Evolutionary conservation across 2,113 vertebrate genomes (phyloP).

Genomic region (Actinemys pallida): DNA sequence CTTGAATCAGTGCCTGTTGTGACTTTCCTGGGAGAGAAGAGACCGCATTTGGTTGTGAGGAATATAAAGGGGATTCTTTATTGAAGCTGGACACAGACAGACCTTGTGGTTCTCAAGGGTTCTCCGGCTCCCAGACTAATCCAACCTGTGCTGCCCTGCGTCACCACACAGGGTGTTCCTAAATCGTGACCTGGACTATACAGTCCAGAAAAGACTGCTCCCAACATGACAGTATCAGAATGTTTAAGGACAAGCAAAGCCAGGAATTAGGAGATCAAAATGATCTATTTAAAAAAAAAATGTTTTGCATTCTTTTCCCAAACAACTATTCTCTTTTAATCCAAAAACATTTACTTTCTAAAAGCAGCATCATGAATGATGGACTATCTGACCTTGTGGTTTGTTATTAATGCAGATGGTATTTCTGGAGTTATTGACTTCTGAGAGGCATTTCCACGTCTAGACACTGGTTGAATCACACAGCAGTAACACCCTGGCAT

Average conservation of each 20-base stretch:
- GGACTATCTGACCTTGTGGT: constrained; percentile 4
- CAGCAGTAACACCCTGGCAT: constrained; percentile 53
- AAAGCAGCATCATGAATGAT: neutral
- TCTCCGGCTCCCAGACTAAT: neutral
- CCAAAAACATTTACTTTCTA: neutral
- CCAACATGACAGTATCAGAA: neutral
- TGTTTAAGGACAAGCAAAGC: fast-evolving
- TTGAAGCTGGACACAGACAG: neutral
- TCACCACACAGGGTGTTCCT: neutral
- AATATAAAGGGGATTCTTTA: neutral
- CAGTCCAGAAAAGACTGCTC: neutral
- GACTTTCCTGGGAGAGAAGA: neutral
- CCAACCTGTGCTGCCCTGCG: fast-evolving
- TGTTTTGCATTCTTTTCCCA: neutral
- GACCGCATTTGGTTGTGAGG: neutral
- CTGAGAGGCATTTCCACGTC: constrained; percentile 55
- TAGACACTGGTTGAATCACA: constrained; percentile 64
- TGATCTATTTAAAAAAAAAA: too few relatives aligned
- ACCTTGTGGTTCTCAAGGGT: neutral
- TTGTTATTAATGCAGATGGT: constrained; percentile 48
- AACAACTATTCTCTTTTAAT: neutral
- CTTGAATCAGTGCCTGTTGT: neutral
- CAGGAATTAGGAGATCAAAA: neutral
- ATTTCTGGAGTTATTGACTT: constrained; percentile 55
- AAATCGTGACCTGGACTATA: neutral